Percentiles rank a stretch among this genome's conserved stretches.
phyloP scores from a whole-genome alignment of 2,888 invertebrate genomes.

The Drosophila aldrichi region DNA sequence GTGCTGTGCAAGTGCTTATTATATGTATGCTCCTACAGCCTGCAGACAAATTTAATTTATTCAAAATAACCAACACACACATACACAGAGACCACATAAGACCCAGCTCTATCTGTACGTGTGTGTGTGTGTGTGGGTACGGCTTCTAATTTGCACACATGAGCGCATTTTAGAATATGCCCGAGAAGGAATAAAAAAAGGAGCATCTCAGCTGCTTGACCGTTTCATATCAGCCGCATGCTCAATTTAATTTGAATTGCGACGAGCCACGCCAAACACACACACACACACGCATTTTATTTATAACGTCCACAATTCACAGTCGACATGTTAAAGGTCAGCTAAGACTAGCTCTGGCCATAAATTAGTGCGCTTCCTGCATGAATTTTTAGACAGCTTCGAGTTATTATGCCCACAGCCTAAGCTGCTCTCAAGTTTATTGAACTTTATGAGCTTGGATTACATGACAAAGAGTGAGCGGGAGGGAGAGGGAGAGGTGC shows the following conservation, averaged over 20 bases:
- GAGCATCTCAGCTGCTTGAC: slow-evolving; percentile 59
- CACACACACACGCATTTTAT: slow-evolving; percentile 45
- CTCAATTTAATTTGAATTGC: slow-evolving; percentile 80
- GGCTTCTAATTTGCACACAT: slow-evolving; percentile 63
- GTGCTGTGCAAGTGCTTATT: slow-evolving; percentile 52
- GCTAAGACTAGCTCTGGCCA: slow-evolving; percentile 33
- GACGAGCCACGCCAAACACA: slow-evolving; percentile 2
- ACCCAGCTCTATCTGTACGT: too few species aligned
- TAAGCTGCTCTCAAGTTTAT: slow-evolving; percentile 54
- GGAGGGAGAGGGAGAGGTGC: not conserved
- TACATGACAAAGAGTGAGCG: slow-evolving; percentile 19
- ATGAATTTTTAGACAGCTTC: slow-evolving; percentile 35
- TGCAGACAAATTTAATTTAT: slow-evolving; percentile 73
- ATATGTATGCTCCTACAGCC: slow-evolving; percentile 55
- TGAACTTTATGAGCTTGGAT: slow-evolving; percentile 74
- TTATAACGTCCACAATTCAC: slow-evolving; percentile 44
- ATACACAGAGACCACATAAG: not conserved
- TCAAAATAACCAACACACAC: slow-evolving; percentile 60
- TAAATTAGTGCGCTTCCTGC: slow-evolving; percentile 72
- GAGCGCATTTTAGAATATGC: slow-evolving; percentile 62
- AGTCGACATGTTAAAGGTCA: slow-evolving; percentile 37
- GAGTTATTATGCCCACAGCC: slow-evolving; percentile 42
- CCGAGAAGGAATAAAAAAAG: slow-evolving; percentile 60
- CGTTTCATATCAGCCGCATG: slow-evolving; percentile 62
- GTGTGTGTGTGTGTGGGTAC: slow-evolving; percentile 16